Percentiles rank a stretch among this genome's conserved stretches.
phyloP scores from a whole-genome alignment of 2,113 vertebrate genomes.

The Notarius quadriscutis region DNA sequence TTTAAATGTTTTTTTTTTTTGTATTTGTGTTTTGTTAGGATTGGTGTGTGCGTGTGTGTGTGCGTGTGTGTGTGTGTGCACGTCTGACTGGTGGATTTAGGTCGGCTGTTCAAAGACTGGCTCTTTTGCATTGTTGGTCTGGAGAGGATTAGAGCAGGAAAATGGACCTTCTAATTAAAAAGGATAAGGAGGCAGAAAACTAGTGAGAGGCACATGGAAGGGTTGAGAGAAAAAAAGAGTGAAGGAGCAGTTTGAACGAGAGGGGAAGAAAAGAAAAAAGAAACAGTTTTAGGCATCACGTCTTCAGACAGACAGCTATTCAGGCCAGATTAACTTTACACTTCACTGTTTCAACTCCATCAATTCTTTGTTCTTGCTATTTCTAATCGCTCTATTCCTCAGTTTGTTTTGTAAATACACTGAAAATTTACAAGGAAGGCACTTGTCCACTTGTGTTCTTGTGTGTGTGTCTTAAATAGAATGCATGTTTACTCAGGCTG shows the following conservation, averaged over 20 bases:
- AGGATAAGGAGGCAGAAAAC: constrained; percentile 76
- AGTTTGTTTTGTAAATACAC: constrained; percentile 8
- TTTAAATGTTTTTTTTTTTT: background rate
- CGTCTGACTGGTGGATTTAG: constrained; percentile 54
- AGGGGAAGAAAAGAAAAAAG: constrained; percentile 66
- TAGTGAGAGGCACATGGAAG: constrained; percentile 72
- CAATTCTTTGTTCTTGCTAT: constrained; percentile 32
- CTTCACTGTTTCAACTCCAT: constrained; percentile 60
- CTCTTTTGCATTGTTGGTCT: constrained; percentile 78
- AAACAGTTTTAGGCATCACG: constrained; percentile 73
- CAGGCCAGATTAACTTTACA: constrained; percentile 74
- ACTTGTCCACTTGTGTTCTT: background rate
- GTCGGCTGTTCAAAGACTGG: constrained; percentile 77
- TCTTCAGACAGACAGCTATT: constrained; percentile 67
- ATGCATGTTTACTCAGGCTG: background rate
- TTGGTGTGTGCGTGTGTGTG: constrained; percentile 42
- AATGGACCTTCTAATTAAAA: constrained; percentile 81
- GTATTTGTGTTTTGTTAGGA: constrained; percentile 23
- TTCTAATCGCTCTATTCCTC: constrained; percentile 24
- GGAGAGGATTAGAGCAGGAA: constrained; percentile 75
- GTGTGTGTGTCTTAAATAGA: background rate
- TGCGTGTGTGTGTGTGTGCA: constrained; percentile 41
- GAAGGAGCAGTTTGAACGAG: constrained; percentile 26
- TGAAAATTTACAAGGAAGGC: background rate
- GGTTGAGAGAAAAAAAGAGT: constrained; percentile 61